Conservation (phyloP, 2,888 invertebrate species). For the Horisme vitalbata region DNA sequence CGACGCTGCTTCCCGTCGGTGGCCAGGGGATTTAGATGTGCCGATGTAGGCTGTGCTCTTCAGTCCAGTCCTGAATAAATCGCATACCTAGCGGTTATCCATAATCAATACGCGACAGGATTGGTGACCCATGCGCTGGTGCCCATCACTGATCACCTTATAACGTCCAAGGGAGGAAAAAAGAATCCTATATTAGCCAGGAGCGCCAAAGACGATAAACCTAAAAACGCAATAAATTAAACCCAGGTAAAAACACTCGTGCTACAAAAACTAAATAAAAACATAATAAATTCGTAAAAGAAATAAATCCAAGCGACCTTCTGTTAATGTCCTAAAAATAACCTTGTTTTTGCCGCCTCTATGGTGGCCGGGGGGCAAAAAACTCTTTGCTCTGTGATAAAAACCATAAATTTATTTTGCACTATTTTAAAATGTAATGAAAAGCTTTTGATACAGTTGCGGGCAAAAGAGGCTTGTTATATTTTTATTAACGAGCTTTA, state of each 20-base stretch:
- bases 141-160: too few species aligned
- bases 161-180: too few species aligned
- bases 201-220: too few species aligned
- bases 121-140: too few species aligned
- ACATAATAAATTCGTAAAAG: slow-evolving; percentile 16
- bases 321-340: slow-evolving; percentile 24
- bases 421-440: slow-evolving; percentile 28
- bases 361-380: slow-evolving; percentile 21
- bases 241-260: not conserved
- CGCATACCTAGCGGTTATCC: too few species aligned
- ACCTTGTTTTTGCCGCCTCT: slow-evolving; percentile 13
- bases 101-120: too few species aligned
- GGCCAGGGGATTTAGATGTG: too few species aligned
- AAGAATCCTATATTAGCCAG: too few species aligned
- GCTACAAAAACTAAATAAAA: slow-evolving; percentile 20
- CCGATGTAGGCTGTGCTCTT: too few species aligned
- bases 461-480: not conserved
- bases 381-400: slow-evolving; percentile 20
- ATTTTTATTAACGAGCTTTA: too few species aligned
- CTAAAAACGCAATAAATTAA: not conserved
- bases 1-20: too few species aligned
- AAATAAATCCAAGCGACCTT: slow-evolving; percentile 23
- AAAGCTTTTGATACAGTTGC: slow-evolving; percentile 17
- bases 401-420: slow-evolving; percentile 25
- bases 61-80: too few species aligned